These are phyloP conservation scores for Parthenolecanium corni DNA, from an alignment of 2,888 invertebrate genomes.

Conservation along the genomic window DNA sequence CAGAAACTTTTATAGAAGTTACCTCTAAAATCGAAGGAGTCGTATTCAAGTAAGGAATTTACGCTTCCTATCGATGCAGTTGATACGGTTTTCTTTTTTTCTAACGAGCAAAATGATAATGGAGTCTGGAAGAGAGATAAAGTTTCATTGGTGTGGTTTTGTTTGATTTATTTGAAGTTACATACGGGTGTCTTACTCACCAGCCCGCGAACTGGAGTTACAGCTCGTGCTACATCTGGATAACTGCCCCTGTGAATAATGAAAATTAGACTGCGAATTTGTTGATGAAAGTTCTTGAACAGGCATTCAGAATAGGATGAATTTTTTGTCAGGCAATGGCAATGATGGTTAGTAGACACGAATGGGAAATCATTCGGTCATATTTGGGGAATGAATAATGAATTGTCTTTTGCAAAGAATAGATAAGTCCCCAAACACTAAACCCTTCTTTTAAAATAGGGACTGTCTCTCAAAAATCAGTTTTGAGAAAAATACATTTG, in stretches of 20 bases:
- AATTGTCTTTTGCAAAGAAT: too few relatives aligned
- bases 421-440: too few relatives aligned
- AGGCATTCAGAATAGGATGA: too few relatives aligned
- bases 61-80: constrained; percentile 6
- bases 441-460: too few relatives aligned
- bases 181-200: constrained; percentile 24
- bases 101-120: constrained; percentile 16
- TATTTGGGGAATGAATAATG: too few relatives aligned
- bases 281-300: too few relatives aligned
- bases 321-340: too few relatives aligned
- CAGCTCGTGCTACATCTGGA: constrained; percentile 32
- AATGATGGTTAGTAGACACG: too few relatives aligned
- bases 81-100: constrained; percentile 11
- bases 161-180: not conserved
- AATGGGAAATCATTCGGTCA: too few relatives aligned
- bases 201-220: constrained; percentile 33
- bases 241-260: constrained; percentile 32
- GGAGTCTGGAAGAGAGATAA: constrained; percentile 26
- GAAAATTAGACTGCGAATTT: not conserved
- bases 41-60: constrained; percentile 14
- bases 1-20: not conserved
- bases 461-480: too few relatives aligned
- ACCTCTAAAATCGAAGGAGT: constrained; percentile 17
- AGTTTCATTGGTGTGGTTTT: not conserved
- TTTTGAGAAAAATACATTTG: too few relatives aligned